Evolutionary conservation across 2,888 invertebrate species (phyloP).

Genomic region (Disparrhopalites patrizii): DNA sequence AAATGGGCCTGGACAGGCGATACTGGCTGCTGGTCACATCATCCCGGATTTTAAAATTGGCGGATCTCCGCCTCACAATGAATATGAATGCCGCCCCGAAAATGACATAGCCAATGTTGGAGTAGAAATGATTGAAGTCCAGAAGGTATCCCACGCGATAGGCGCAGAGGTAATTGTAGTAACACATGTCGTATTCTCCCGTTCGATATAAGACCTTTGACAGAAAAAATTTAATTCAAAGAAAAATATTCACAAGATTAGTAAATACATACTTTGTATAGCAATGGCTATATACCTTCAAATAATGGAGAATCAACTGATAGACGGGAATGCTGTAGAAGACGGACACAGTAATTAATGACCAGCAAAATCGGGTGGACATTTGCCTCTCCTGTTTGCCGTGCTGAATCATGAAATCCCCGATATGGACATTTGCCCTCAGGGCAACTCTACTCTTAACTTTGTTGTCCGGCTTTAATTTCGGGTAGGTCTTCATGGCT

Average conservation of each 20-base stretch:
- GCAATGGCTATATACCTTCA: too few relatives aligned
- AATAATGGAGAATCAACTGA: constrained; percentile 43
- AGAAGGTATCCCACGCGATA: constrained; percentile 30
- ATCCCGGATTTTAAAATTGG: constrained; percentile 18
- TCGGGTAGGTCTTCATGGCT: too few relatives aligned
- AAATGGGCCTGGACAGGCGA: constrained; percentile 15
- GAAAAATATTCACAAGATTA: too few relatives aligned
- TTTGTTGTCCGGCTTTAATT: too few relatives aligned
- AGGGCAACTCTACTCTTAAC: background rate
- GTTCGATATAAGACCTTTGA: constrained; percentile 40
- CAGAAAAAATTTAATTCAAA: too few relatives aligned
- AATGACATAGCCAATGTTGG: constrained; percentile 44
- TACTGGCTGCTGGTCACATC: background rate
- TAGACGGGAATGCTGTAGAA: constrained; percentile 47
- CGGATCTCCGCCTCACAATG: constrained; percentile 37
- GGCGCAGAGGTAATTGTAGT: constrained; percentile 45
- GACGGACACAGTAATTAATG: constrained; percentile 41
- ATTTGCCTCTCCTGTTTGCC: constrained; percentile 8
- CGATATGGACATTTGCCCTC: constrained; percentile 25
- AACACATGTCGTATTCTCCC: constrained; percentile 46
- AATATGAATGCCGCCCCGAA: constrained; percentile 41
- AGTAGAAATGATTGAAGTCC: constrained; percentile 47
- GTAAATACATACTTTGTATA: too few relatives aligned
- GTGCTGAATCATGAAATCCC: constrained; percentile 12
- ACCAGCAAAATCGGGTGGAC: constrained; percentile 44